Evolutionary conservation across 2,888 invertebrate genomes (phyloP).

Genomic region (Mesochorus sp.): DNA sequence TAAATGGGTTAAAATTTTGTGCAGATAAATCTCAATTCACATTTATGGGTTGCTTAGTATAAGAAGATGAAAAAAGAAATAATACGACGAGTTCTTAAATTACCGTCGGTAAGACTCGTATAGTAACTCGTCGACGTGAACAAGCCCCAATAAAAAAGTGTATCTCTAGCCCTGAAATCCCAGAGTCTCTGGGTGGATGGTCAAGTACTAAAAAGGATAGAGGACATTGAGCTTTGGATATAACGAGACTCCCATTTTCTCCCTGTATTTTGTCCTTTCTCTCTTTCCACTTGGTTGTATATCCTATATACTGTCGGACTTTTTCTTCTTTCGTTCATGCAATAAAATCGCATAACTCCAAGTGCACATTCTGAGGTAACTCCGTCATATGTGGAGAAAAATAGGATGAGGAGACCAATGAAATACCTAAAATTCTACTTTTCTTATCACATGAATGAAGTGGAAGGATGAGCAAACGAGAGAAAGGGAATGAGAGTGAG

Average conservation of each 20-base stretch:
- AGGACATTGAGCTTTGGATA: background rate
- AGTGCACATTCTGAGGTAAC: background rate
- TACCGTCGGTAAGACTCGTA: slow-evolving; percentile 9
- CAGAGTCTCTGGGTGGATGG: background rate
- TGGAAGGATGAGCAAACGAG: background rate
- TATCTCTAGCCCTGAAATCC: slow-evolving; percentile 3
- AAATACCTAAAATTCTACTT: background rate
- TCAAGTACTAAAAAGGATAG: slow-evolving; percentile 19
- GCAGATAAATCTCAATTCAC: background rate
- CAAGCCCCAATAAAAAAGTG: background rate
- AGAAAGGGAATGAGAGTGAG: background rate
- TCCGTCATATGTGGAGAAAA: background rate
- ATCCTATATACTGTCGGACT: background rate
- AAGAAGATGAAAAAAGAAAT: too few species aligned
- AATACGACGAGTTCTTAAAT: slow-evolving; percentile 7
- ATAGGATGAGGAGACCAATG: background rate
- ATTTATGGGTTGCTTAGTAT: too few species aligned
- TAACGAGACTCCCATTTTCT: background rate
- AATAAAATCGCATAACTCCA: slow-evolving; percentile 31
- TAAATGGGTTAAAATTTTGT: too few species aligned
- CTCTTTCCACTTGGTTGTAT: background rate
- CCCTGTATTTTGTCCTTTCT: background rate
- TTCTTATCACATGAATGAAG: slow-evolving; percentile 29
- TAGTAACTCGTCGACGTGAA: slow-evolving; percentile 15
- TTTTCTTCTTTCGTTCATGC: slow-evolving; percentile 11